Evolutionary conservation across 2,888 invertebrate species (phyloP).

Genomic region (Dicyrtoma fusca): DNA sequence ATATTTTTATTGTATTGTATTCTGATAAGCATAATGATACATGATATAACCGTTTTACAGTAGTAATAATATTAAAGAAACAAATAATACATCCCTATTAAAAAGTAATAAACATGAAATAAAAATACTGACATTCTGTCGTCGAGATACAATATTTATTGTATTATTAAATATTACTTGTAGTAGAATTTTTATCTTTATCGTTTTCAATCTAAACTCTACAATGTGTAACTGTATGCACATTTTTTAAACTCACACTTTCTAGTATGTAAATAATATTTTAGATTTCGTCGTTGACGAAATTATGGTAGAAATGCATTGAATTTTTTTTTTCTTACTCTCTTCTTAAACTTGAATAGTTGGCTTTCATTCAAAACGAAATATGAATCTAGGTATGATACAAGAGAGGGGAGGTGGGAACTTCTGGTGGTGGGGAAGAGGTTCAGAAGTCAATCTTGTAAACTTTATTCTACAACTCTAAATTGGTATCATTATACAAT

Average conservation of each 20-base stretch:
- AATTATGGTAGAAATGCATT: conserved; percentile 34
- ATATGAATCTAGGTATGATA: too few relatives aligned
- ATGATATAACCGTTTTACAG: conserved; percentile 17
- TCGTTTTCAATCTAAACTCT: conserved; percentile 5
- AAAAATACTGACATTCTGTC: conserved; percentile 44
- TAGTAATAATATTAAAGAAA: conserved; percentile 18
- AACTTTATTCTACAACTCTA: too few relatives aligned
- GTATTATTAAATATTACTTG: background rate
- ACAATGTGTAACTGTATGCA: conserved; percentile 1
- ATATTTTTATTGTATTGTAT: conserved; percentile 22
- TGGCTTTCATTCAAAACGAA: too few relatives aligned
- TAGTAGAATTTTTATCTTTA: conserved; percentile 5
- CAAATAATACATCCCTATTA: background rate
- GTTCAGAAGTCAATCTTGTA: too few relatives aligned
- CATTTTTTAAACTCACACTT: background rate
- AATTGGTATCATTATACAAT: background rate
- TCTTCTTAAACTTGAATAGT: conserved; percentile 13
- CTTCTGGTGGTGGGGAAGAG: too few relatives aligned
- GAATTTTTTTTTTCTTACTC: conserved; percentile 9
- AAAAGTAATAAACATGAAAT: conserved; percentile 39
- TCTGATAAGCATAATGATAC: conserved; percentile 16
- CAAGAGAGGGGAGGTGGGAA: too few relatives aligned
- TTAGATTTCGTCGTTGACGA: conserved; percentile 10
- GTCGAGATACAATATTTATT: conserved; percentile 34
- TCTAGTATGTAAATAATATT: too few relatives aligned